These are phyloP conservation scores for Brachyalestes nurse DNA, from an alignment of 2,797 vertebrate genomes.

Conservation along the genomic window DNA sequence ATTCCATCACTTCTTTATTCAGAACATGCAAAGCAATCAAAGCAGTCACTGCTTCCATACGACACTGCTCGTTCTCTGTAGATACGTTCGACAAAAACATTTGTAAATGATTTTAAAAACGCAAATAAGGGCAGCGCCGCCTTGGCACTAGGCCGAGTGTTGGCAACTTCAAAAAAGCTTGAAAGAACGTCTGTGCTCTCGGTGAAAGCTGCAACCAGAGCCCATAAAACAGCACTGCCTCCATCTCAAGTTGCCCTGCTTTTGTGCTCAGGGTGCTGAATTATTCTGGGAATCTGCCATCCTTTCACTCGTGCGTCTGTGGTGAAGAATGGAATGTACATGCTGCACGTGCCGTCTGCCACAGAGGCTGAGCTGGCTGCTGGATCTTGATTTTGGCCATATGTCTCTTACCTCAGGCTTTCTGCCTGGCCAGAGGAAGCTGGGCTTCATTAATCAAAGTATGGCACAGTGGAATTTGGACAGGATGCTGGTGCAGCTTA, in stretches of 20 bases:
- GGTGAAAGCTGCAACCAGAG: conserved; percentile 71
- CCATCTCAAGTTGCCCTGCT: conserved; percentile 72
- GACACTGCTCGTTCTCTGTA: conserved; percentile 4
- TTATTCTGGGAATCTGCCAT: conserved; percentile 75
- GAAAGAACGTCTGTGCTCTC: conserved; percentile 55
- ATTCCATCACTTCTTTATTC: neutral
- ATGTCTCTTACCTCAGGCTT: neutral
- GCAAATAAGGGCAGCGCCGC: conserved; percentile 36
- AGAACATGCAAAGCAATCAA: conserved; percentile 14
- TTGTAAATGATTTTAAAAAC: conserved; percentile 35
- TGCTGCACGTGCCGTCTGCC: neutral
- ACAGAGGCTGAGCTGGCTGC: neutral
- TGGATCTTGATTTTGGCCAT: neutral
- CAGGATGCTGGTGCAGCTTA: neutral
- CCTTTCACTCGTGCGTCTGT: conserved; percentile 62
- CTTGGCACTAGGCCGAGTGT: conserved; percentile 34
- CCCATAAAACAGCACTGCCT: conserved; percentile 52
- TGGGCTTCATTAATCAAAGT: neutral
- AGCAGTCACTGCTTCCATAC: neutral
- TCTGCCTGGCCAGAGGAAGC: neutral
- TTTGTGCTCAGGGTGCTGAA: conserved; percentile 76
- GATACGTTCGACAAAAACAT: conserved; percentile 6
- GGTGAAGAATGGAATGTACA: neutral
- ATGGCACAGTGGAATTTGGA: neutral
- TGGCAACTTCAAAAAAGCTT: conserved; percentile 58